Evolutionary conservation across 2,888 invertebrate species (phyloP).

Genomic region (Adineta ricciae): DNA sequence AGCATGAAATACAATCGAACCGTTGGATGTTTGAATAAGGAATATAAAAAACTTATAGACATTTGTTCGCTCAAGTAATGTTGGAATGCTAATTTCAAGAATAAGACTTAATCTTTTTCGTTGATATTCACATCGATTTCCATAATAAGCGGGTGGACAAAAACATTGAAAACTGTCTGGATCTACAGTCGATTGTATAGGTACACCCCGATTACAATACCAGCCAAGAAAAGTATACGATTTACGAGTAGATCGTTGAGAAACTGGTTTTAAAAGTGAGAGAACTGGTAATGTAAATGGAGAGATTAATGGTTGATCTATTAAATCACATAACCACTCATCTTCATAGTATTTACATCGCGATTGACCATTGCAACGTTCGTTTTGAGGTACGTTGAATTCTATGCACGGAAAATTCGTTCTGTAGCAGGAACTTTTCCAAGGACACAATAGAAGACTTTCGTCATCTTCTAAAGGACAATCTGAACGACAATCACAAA

Average conservation of each 20-base stretch:
- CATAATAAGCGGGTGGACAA: background rate
- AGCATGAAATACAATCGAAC: too few relatives aligned
- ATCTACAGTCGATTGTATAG: background rate
- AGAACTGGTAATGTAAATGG: background rate
- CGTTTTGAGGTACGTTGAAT: too few relatives aligned
- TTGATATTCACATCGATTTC: conserved; percentile 1
- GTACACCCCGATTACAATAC: background rate
- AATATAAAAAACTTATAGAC: background rate
- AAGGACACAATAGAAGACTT: background rate
- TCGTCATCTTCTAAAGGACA: background rate
- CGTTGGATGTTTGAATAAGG: background rate
- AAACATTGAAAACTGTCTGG: background rate
- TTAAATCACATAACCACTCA: background rate
- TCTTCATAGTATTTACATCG: background rate
- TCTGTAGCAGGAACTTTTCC: too few relatives aligned
- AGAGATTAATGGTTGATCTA: background rate
- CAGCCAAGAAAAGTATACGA: background rate
- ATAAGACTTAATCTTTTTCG: background rate
- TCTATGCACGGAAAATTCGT: too few relatives aligned
- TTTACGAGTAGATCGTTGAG: too few relatives aligned
- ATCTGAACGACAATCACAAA: background rate
- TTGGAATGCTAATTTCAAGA: background rate
- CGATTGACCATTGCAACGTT: background rate
- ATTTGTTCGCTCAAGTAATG: background rate
- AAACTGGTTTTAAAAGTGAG: background rate